phyloP scores from a whole-genome alignment of 2,888 invertebrate genomes.

The Charanyca ferruginea region DNA sequence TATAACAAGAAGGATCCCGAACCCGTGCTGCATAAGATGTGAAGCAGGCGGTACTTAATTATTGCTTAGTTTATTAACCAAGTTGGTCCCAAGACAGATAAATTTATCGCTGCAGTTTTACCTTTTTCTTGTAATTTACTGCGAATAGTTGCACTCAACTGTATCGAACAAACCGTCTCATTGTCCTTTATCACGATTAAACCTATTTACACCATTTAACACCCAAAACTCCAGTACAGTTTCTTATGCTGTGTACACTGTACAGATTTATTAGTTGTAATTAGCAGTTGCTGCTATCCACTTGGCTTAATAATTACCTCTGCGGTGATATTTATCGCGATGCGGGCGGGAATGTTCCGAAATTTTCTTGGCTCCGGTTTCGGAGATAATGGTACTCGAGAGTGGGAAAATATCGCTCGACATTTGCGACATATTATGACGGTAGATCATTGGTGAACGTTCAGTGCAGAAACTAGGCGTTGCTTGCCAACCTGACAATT shows the following conservation, averaged over 20 bases:
- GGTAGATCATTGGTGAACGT: constrained; percentile 56
- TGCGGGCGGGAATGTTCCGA: constrained; percentile 49
- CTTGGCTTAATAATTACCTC: constrained; percentile 68
- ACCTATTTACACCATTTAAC: constrained; percentile 44
- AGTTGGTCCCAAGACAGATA: constrained; percentile 39
- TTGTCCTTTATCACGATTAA: constrained; percentile 52
- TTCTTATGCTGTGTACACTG: constrained; percentile 53
- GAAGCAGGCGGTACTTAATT: constrained; percentile 51
- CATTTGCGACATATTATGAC: constrained; percentile 64
- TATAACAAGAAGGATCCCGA: constrained; percentile 36
- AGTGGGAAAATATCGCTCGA: constrained; percentile 64
- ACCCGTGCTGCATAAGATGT: constrained; percentile 39
- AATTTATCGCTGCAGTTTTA: constrained; percentile 65
- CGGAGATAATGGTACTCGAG: constrained; percentile 65
- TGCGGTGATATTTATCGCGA: constrained; percentile 61
- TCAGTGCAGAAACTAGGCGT: constrained; percentile 47
- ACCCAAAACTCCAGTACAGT: constrained; percentile 52
- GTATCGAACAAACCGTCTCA: constrained; percentile 10
- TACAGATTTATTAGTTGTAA: constrained; percentile 69
- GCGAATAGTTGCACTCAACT: constrained; percentile 35
- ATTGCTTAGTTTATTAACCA: constrained; percentile 59
- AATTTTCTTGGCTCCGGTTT: constrained; percentile 68
- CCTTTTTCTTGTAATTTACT: constrained; percentile 51
- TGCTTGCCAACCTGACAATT: constrained; percentile 59
- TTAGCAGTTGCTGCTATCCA: constrained; percentile 63